These are phyloP conservation scores for Acrocephalus scirpaceus DNA, from an alignment of 2,797 vertebrate species.

Conservation along the genomic window DNA sequence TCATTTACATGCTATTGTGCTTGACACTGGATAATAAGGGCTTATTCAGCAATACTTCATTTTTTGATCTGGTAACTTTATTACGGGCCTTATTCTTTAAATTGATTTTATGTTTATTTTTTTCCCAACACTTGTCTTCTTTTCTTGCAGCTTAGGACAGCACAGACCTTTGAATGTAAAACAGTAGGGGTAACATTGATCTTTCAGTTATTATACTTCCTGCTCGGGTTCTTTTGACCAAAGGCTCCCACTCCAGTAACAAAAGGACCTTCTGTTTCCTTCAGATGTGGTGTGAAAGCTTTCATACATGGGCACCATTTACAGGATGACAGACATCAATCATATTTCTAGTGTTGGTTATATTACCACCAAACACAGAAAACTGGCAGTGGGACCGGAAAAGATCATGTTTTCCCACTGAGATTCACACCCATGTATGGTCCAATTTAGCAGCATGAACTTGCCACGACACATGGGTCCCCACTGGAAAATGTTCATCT, in stretches of 20 bases:
- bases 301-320: neutral
- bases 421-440: neutral
- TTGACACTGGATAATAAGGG: neutral
- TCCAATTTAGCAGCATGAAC: neutral
- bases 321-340: neutral
- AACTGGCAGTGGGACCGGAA: neutral
- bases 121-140: neutral
- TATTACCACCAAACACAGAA: neutral
- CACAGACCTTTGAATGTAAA: neutral
- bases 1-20: neutral
- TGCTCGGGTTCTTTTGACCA: neutral
- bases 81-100: neutral
- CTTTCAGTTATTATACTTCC: neutral
- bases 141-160: neutral
- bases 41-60: neutral
- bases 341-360: neutral
- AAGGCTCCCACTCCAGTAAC: neutral
- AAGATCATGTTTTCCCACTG: neutral
- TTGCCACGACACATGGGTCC: neutral
- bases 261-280: neutral
- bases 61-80: slow-evolving; percentile 15
- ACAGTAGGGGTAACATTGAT: neutral
- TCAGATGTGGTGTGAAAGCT: neutral
- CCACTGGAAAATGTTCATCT: neutral
- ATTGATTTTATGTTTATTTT: neutral